Evolutionary conservation across 2,797 vertebrate genomes (phyloP).

Genomic region (Poeciliopsis presidionis): DNA sequence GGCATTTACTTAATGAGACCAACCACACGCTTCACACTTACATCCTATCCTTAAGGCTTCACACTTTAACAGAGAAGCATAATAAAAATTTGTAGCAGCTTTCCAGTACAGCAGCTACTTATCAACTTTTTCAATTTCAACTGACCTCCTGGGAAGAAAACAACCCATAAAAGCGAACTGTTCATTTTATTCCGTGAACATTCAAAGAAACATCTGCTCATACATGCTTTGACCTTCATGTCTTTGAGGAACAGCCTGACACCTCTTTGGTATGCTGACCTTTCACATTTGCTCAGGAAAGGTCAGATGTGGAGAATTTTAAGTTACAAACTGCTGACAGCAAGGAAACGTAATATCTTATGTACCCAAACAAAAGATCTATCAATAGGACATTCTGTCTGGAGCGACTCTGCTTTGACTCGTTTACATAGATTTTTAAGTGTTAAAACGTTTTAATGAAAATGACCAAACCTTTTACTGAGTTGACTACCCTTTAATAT

Average conservation of each 20-base stretch:
- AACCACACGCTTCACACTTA: slow-evolving; percentile 21
- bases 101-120: too few species aligned
- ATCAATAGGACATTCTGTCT: slow-evolving; percentile 1
- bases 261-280: slow-evolving; percentile 12
- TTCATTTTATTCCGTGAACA: slow-evolving; percentile 14
- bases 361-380: neutral
- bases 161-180: neutral
- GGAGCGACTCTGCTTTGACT: neutral
- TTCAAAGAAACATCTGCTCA: slow-evolving; percentile 35
- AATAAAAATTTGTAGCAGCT: slow-evolving; percentile 17
- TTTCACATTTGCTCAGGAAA: slow-evolving; percentile 31
- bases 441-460: neutral
- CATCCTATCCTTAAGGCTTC: slow-evolving; percentile 21
- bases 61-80: slow-evolving; percentile 15
- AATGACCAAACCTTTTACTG: neutral
- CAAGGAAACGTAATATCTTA: slow-evolving; percentile 34
- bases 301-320: slow-evolving; percentile 32
- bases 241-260: slow-evolving; percentile 46
- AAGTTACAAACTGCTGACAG: slow-evolving; percentile 35
- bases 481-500: neutral
- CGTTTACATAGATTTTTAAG: neutral
- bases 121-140: neutral
- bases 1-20: slow-evolving; percentile 32
- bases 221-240: slow-evolving; percentile 12
- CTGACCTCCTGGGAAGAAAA: neutral